Evolutionary conservation across 1,140 invertebrate species (phyloP).

Genomic region (Cotesia chilonis): DNA sequence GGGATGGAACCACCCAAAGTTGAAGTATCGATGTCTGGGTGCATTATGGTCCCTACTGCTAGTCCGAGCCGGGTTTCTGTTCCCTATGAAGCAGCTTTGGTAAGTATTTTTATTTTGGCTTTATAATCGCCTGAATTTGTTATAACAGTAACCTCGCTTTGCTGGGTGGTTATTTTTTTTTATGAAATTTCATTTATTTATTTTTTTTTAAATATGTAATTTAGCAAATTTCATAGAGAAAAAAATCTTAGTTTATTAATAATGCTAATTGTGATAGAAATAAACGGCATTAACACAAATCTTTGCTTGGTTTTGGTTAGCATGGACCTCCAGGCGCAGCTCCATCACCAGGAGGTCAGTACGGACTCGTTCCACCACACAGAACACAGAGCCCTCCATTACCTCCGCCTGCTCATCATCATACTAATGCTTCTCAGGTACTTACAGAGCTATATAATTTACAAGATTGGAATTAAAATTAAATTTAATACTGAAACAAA

Average conservation of each 20-base stretch:
- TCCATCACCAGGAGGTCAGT: conserved; percentile 60
- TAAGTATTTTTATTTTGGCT: conserved; percentile 62
- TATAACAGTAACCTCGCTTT: not conserved
- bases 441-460: conserved; percentile 41
- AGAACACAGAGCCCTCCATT: conserved; percentile 70
- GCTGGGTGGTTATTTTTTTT: not conserved
- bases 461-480: too few species aligned
- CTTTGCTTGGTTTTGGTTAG: conserved; percentile 58
- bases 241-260: too few species aligned
- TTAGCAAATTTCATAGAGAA: too few species aligned
- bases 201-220: too few species aligned
- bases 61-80: conserved; percentile 69
- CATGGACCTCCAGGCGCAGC: conserved; percentile 60
- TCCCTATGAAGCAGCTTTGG: conserved; percentile 74
- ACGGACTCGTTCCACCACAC: conserved; percentile 61
- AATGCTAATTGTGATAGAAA: conserved; percentile 4
- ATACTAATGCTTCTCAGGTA: conserved; percentile 82
- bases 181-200: not conserved
- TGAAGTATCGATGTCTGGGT: conserved; percentile 68
- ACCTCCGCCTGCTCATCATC: conserved; percentile 81
- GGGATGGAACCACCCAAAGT: conserved; percentile 68
- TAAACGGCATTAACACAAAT: conserved; percentile 38
- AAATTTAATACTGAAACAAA: too few species aligned
- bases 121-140: not conserved
- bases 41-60: conserved; percentile 71